Percentiles rank a stretch among this genome's conserved stretches.
Conservation (phyloP, 2,113 vertebrate genomes). For the Anolis carolinensis region DNA sequence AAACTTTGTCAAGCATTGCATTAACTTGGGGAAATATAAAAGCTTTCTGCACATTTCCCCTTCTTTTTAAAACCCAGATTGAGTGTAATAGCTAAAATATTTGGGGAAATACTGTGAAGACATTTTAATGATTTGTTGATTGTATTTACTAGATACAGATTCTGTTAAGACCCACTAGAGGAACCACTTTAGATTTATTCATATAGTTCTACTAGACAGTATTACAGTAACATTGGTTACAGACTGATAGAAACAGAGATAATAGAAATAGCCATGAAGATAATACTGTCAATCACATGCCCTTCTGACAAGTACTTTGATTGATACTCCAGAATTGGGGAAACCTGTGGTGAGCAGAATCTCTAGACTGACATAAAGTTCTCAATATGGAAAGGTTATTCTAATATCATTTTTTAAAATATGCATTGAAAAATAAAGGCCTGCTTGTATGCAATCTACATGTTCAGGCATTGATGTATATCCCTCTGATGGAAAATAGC, state of each 20-base stretch:
- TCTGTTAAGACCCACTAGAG: background rate
- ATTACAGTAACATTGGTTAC: constrained; percentile 21
- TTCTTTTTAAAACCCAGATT: constrained; percentile 30
- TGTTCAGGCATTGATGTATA: background rate
- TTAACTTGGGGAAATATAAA: background rate
- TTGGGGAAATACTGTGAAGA: constrained; percentile 10
- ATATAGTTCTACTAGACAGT: constrained; percentile 36
- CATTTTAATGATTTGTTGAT: constrained; percentile 33
- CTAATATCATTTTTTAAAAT: background rate
- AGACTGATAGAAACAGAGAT: constrained; percentile 33
- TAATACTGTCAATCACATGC: constrained; percentile 39
- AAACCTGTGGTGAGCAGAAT: constrained; percentile 2
- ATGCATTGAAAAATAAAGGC: background rate
- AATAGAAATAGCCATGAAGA: constrained; percentile 30
- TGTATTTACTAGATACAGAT: constrained; percentile 13
- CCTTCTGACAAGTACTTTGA: constrained; percentile 28
- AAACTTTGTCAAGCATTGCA: background rate
- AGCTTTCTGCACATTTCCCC: background rate
- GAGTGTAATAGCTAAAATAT: constrained; percentile 31
- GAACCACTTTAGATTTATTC: constrained; percentile 41
- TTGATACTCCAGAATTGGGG: constrained; percentile 37
- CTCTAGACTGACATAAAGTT: background rate
- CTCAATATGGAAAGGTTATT: constrained; percentile 6
- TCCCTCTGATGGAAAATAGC: background rate
- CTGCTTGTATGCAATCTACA: background rate